Percentiles rank a stretch among this genome's conserved stretches.
These are phyloP conservation scores for Mareca penelope DNA, from an alignment of 2,797 vertebrate genomes.

Conservation along the genomic window DNA sequence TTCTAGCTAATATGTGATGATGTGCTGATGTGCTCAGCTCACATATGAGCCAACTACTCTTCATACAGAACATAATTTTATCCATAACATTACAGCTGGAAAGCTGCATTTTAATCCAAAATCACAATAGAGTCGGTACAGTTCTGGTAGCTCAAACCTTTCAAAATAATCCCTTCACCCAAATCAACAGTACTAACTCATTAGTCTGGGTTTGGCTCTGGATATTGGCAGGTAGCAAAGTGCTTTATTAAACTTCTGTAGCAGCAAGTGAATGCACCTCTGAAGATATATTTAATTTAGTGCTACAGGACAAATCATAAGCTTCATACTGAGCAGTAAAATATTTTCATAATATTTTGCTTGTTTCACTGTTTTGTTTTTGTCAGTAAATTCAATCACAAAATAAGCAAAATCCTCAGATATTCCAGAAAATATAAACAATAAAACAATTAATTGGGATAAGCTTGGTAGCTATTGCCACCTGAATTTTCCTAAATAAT, in stretches of 20 bases:
- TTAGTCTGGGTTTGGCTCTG: neutral
- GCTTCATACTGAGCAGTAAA: neutral
- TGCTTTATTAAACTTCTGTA: constrained; percentile 3
- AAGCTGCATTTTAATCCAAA: neutral
- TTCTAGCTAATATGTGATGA: neutral
- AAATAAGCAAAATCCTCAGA: neutral
- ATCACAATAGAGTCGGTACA: neutral
- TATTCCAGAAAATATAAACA: neutral
- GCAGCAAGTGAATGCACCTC: neutral
- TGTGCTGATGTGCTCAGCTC: neutral
- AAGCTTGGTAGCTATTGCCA: neutral
- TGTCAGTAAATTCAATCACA: neutral
- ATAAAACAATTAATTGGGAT: neutral
- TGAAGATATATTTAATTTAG: constrained; percentile 5
- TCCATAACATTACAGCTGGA: neutral
- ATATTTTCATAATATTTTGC: neutral
- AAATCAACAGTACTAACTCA: neutral
- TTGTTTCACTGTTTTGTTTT: neutral
- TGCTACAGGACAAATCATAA: neutral
- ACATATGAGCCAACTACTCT: neutral
- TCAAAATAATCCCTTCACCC: neutral
- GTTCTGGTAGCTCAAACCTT: neutral
- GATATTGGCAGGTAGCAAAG: neutral
- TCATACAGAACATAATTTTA: neutral
- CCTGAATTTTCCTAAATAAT: neutral